Conservation (phyloP, 2,797 vertebrate genomes). For the Alouatta caraya region DNA sequence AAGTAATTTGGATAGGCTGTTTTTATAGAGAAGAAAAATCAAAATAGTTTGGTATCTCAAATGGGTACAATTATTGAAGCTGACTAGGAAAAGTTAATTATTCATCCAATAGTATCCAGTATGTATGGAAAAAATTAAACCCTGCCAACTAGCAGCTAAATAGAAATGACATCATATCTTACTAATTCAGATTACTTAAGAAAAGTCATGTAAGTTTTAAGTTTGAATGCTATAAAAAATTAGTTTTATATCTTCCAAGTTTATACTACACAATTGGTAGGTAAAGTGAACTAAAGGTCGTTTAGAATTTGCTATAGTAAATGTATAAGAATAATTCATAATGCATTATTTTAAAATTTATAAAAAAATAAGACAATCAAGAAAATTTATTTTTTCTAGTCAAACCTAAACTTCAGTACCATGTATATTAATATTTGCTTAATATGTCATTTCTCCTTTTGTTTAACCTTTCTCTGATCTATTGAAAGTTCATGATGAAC, state of each 20-base stretch:
- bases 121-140: background rate
- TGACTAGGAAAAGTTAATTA: constrained; percentile 36
- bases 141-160: background rate
- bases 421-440: background rate
- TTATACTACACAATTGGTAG: background rate
- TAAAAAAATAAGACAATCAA: background rate
- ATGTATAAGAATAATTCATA: background rate
- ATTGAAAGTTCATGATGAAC: background rate
- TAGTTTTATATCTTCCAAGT: constrained; percentile 4
- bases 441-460: background rate
- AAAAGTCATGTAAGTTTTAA: background rate
- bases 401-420: background rate
- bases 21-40: constrained; percentile 29
- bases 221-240: background rate
- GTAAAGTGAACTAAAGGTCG: background rate
- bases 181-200: constrained; percentile 20
- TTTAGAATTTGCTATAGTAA: constrained; percentile 16
- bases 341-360: background rate
- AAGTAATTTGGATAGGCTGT: background rate
- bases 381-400: background rate
- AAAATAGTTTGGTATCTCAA: constrained; percentile 41
- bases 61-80: constrained; percentile 1
- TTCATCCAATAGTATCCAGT: background rate
- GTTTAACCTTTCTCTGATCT: background rate
- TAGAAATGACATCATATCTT: constrained; percentile 16